These are phyloP conservation scores for Micropterix aruncella DNA, from an alignment of 2,888 invertebrate genomes.

Conservation along the genomic window DNA sequence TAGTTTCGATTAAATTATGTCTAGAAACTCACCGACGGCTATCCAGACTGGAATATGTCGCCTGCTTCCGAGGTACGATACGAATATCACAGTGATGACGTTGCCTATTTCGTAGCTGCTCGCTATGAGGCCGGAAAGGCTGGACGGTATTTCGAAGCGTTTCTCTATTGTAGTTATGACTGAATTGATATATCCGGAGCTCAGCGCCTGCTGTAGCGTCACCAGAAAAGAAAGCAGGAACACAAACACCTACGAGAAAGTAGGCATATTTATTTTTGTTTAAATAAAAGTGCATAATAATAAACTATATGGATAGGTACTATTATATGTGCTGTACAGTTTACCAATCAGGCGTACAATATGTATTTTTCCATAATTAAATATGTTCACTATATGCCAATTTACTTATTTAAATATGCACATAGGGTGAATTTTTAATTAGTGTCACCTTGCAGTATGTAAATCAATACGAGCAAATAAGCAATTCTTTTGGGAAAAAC, in stretches of 20 bases:
- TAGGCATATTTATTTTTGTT: too few relatives aligned
- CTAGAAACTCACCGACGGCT: constrained; percentile 55
- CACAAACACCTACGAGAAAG: constrained; percentile 76
- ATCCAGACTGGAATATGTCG: constrained; percentile 92
- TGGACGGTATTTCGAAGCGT: constrained; percentile 86
- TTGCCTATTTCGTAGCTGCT: constrained; percentile 94
- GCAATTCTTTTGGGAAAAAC: too few relatives aligned
- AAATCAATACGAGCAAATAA: too few relatives aligned
- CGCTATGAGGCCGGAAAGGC: constrained; percentile 83
- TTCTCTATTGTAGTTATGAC: constrained; percentile 96
- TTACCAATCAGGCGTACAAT: too few relatives aligned
- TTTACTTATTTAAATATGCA: too few relatives aligned
- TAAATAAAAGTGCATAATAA: too few relatives aligned
- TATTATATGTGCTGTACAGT: too few relatives aligned
- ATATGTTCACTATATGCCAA: too few relatives aligned
- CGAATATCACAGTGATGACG: constrained; percentile 90
- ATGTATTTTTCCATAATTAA: too few relatives aligned
- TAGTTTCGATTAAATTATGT: neutral
- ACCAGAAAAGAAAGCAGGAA: constrained; percentile 79
- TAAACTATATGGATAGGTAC: too few relatives aligned
- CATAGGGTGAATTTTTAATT: too few relatives aligned
- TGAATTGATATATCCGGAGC: constrained; percentile 86
- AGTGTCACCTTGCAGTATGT: too few relatives aligned
- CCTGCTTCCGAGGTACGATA: constrained; percentile 85
- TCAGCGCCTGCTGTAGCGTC: constrained; percentile 79